Percentiles rank a stretch among this genome's conserved stretches.
Conservation (phyloP, 2,888 invertebrate genomes). For the Eretmocerus hayati region DNA sequence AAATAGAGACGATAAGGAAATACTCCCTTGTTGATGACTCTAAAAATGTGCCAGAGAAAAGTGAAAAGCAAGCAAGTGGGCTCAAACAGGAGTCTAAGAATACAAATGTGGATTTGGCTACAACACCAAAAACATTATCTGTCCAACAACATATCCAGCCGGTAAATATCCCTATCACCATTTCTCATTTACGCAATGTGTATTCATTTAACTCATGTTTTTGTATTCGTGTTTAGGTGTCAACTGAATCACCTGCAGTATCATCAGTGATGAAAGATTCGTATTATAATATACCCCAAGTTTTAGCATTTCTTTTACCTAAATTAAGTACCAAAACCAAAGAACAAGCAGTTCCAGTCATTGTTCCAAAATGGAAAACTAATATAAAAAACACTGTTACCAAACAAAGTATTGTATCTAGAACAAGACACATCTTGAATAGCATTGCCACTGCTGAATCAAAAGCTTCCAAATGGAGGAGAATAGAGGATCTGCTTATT, state of each 20-base stretch:
- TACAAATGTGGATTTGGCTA: no score
- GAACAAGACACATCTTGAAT: constrained; percentile 61
- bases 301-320: constrained; percentile 45
- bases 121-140: no score
- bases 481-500: constrained; percentile 62
- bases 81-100: no score
- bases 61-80: constrained; percentile 17
- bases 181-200: neutral
- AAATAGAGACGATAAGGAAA: constrained; percentile 34
- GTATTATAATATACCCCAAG: constrained; percentile 38
- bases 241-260: neutral
- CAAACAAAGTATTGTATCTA: constrained; percentile 56
- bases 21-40: constrained; percentile 23
- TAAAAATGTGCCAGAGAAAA: constrained; percentile 8
- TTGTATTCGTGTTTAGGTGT: neutral
- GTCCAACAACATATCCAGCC: constrained; percentile 10
- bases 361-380: constrained; percentile 50
- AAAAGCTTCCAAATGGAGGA: constrained; percentile 52
- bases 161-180: neutral
- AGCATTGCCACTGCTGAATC: constrained; percentile 56
- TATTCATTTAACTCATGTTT: no score
- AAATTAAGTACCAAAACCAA: constrained; percentile 39
- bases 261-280: constrained; percentile 7
- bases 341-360: constrained; percentile 28
- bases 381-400: constrained; percentile 37